Base-by-base conservation (phyloP, 2,888 invertebrate genomes). In the Torymus auratus region DNA sequence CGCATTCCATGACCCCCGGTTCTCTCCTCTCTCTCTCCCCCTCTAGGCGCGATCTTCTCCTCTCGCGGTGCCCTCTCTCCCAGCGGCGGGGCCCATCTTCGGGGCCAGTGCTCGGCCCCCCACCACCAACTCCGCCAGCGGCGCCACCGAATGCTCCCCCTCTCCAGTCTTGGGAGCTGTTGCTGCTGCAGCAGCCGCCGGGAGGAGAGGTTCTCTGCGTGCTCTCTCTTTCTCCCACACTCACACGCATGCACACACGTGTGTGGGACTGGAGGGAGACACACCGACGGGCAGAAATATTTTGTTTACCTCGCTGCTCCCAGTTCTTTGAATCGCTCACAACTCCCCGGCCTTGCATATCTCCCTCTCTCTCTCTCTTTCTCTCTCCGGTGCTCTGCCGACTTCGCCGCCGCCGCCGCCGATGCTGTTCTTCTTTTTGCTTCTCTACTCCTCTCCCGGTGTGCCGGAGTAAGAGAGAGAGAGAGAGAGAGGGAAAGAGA, bases 281-380 rank as follows among this genome's bases (percentile, higher is more conserved):
- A 64, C 85, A 86, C 85, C 84, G 85, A 84, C 84, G 67, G 64
- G 86, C 86, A 87, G 85, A 88, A 89, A 89, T 89, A 89, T 90
- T 90, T 90, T 90, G 89, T 90, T 90, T 90, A 89, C 89, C 86
- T 88, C 90, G 86, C 85, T 82, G 82, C 85, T 87, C 86, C 85
- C 86, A 87, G 88, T 90, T 89, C 89, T 90, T 88, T 90, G 89
- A 90, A 90, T 90, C 87, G 87, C 86, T 84, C 85, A 69, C 67
- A 55, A 61, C 70, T 71, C 64, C 61, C 55, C 72, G 77, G 64
- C 76, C 79, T 77, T 77, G 70, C 74, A 62, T 64, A 69, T 71
- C 64, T 71, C 75, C 3, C 28, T 28, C 28, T 28, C 28, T 28
- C 28, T 28, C 23, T 60, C 20, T 20, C 20, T 70, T 50, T 52